Evolutionary conservation across 2,888 invertebrate species (phyloP).

Genomic region (Omphaloscelis lunosa): DNA sequence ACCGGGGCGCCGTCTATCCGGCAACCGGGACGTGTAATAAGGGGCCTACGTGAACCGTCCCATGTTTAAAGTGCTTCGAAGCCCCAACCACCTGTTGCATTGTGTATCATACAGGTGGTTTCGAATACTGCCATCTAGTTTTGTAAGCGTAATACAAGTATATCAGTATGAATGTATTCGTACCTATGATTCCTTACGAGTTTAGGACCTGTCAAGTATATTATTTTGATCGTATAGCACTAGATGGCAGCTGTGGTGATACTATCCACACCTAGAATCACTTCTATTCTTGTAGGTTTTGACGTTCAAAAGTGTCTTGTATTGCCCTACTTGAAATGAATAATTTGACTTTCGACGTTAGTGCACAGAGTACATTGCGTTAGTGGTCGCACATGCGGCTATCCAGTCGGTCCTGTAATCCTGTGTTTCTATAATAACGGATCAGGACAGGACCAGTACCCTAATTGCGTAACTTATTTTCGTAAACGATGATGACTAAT

Average conservation of each 20-base stretch:
- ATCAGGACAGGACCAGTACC: too few relatives aligned
- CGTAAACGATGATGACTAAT: too few relatives aligned
- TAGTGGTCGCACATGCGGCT: background rate
- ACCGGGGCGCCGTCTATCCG: slow-evolving; percentile 1
- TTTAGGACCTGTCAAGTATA: background rate
- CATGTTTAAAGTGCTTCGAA: slow-evolving; percentile 6
- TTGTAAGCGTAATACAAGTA: background rate
- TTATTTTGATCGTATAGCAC: slow-evolving; percentile 1
- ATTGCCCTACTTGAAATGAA: background rate
- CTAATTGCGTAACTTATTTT: too few relatives aligned
- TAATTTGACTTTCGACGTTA: background rate
- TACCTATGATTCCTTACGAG: too few relatives aligned
- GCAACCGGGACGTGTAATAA: background rate
- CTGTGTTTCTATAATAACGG: background rate
- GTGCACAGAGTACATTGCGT: too few relatives aligned
- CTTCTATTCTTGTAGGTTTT: too few relatives aligned
- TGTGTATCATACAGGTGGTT: background rate
- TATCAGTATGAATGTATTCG: too few relatives aligned
- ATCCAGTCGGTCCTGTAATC: background rate
- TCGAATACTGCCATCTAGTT: slow-evolving; percentile 45
- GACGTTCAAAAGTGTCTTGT: too few relatives aligned
- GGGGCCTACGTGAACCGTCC: slow-evolving; percentile 28
- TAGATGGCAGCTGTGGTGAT: slow-evolving; percentile 43
- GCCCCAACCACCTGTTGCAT: slow-evolving; percentile 36
- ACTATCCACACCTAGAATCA: too few relatives aligned